Evolutionary conservation across 1,140 invertebrate species (phyloP).

Genomic region (Oncopeltus fasciatus): DNA sequence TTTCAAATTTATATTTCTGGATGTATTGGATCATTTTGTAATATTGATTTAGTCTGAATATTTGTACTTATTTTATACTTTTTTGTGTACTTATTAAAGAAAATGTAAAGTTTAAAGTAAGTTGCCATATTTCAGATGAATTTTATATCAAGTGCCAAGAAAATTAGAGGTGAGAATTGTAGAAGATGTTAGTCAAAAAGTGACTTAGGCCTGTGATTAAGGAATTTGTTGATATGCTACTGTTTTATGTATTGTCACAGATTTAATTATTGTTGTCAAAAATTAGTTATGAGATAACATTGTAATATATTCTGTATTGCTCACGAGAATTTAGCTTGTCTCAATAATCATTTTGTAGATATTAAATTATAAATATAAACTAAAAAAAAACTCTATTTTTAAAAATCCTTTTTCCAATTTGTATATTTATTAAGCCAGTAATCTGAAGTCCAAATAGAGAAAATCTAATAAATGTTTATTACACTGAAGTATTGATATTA

Average conservation of each 20-base stretch:
- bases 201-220: constrained; percentile 4
- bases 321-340: constrained; percentile 6
- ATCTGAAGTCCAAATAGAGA: no score
- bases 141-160: constrained; percentile 5
- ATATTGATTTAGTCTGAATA: background rate
- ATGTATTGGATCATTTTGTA: background rate
- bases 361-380: constrained; percentile 6
- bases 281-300: background rate
- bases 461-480: no score
- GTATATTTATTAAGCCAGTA: no score
- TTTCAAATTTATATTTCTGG: background rate
- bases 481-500: no score
- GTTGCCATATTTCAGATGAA: background rate
- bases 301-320: constrained; percentile 6
- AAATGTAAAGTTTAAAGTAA: background rate
- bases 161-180: background rate
- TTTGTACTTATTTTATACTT: constrained; percentile 6
- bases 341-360: background rate
- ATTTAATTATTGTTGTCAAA: background rate
- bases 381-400: no score
- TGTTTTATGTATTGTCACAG: background rate
- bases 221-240: background rate
- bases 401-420: no score
- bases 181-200: background rate
- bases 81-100: background rate